These are phyloP conservation scores for Galerucella pusilla DNA, from an alignment of 2,888 invertebrate species.

Conservation along the genomic window DNA sequence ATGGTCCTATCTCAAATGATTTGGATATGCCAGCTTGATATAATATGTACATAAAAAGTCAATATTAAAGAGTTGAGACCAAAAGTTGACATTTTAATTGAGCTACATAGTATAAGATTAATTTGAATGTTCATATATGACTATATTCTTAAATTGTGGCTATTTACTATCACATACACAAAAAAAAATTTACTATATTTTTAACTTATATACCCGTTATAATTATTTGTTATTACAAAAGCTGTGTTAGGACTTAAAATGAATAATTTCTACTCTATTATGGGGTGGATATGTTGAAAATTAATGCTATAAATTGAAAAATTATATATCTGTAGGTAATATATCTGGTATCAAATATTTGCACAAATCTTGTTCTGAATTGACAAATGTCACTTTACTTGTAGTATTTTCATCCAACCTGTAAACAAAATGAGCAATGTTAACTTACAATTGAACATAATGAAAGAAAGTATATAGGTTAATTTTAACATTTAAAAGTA, in stretches of 20 bases:
- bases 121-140: too few relatives aligned
- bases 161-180: too few relatives aligned
- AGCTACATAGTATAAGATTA: too few relatives aligned
- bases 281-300: slow-evolving; percentile 20
- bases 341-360: slow-evolving; percentile 82
- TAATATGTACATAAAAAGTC: too few relatives aligned
- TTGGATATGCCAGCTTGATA: too few relatives aligned
- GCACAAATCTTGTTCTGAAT: slow-evolving; percentile 77
- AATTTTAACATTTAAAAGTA: too few relatives aligned
- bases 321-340: slow-evolving; percentile 75
- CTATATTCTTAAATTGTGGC: too few relatives aligned
- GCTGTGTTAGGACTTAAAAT: slow-evolving; percentile 6
- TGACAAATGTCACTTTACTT: slow-evolving; percentile 79
- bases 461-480: not conserved
- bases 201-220: not conserved
- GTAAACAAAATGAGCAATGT: slow-evolving; percentile 52
- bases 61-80: too few relatives aligned
- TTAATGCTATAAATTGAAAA: not conserved
- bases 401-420: slow-evolving; percentile 83
- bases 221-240: slow-evolving; percentile 9
- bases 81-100: too few relatives aligned
- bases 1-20: too few relatives aligned
- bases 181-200: not conserved
- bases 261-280: not conserved
- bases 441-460: not conserved